Evolutionary conservation across 2,888 invertebrate species (phyloP), one percentile per base, ranked within the genome.

Genomic region (Brenthis daphne): DNA sequence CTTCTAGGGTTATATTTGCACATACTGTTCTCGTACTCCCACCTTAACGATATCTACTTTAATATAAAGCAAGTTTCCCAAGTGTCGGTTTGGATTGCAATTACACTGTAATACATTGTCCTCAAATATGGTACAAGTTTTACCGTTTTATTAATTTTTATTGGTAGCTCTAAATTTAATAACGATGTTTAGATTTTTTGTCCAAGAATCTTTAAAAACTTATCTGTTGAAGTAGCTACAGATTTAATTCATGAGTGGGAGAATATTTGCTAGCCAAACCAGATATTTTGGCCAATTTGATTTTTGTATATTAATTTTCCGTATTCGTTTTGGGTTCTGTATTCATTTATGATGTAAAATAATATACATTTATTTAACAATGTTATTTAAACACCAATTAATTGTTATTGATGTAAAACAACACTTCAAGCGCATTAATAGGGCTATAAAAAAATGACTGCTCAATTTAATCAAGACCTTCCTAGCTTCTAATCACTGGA

Each of bases 41-140:
- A 65, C 20, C 55, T 66, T 71, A 73, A 73, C 69, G 69, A 73
- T 73, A 73, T 72, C 71, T 70, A 57, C 50, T 53, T 66, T 71
- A 71, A 74, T 67, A 68, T 69, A 65, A 66, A 67, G 69, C 63
- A 69, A 70, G 64, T 73, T 74, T 68, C 66, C 56, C 55, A 64
- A 71, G 64, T 68, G 55, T 56, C 55, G 60, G 60, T 56, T 67
- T 63, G 56, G 29, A 61, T 63, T 51, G 66, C 65, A 65, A 51
- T 65, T 57, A 54, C 65, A 63, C 65, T 69, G 55, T 64, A 69
- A 56, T 37, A 56, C 56, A 50, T 29, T 61, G 29, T 63, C 16
- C 43, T 54, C 53, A 63, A 53, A 43, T 54, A 43, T 61, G 51
- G 53, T 20, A 20, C 20, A 63, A 54, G 53, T 63, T 63, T 63